A percentile compares a stretch with the other conserved stretches of the same genome.
phyloP scores from a whole-genome alignment of 2,113 vertebrate species.

The Percopsis transmontana region DNA sequence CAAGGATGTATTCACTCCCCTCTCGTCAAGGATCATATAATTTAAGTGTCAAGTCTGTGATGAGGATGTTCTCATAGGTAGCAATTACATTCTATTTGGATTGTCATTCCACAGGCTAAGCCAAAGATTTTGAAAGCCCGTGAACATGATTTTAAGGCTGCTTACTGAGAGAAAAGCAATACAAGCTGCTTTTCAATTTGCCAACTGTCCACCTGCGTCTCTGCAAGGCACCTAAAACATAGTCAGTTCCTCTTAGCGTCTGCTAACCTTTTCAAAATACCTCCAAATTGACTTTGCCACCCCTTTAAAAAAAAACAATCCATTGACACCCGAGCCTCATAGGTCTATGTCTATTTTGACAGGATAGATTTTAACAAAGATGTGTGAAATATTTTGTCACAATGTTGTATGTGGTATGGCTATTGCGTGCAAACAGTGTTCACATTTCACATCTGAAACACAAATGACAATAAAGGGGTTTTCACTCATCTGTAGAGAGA shows the following conservation, averaged over 20 bases:
- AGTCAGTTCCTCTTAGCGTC: constrained; percentile 41
- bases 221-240: constrained; percentile 36
- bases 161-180: constrained; percentile 49
- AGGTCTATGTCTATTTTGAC: constrained; percentile 20
- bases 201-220: constrained; percentile 66
- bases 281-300: constrained; percentile 57
- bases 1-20: constrained; percentile 13
- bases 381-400: constrained; percentile 3
- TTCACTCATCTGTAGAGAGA: too few relatives aligned
- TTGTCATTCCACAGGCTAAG: too few relatives aligned
- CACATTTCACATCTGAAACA: too few relatives aligned
- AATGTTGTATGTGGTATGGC: neutral
- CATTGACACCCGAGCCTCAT: constrained; percentile 6
- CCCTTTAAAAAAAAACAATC: neutral
- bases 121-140: constrained; percentile 31
- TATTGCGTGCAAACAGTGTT: too few relatives aligned
- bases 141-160: constrained; percentile 41
- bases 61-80: constrained; percentile 7
- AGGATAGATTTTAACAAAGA: constrained; percentile 3
- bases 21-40: constrained; percentile 14
- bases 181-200: constrained; percentile 72
- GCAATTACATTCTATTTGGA: constrained; percentile 18
- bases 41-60: constrained; percentile 1
- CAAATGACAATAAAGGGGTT: too few relatives aligned
- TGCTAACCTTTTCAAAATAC: constrained; percentile 53